phyloP scores from a whole-genome alignment of 2,888 invertebrate genomes.

The Psylliodes chrysocephalus region DNA sequence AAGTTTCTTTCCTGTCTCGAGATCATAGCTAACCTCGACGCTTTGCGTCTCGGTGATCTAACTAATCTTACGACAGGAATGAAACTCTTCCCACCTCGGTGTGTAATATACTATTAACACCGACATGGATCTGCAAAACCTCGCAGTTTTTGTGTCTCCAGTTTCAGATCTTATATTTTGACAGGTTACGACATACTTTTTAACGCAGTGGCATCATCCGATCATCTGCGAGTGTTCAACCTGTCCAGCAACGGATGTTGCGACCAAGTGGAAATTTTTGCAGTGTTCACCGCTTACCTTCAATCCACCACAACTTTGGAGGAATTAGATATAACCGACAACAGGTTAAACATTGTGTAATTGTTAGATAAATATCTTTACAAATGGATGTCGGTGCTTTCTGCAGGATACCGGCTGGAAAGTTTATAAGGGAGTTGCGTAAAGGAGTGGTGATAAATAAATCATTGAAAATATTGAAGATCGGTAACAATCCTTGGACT shows the following conservation, averaged over 20 bases:
- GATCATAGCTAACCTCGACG: no score
- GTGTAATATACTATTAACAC: no score
- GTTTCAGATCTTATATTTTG: conserved; percentile 17
- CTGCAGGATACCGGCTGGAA: conserved; percentile 53
- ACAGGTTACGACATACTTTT: conserved; percentile 60
- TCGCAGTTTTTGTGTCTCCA: no score
- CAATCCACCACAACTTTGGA: conserved; percentile 49
- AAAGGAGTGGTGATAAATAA: conserved; percentile 63
- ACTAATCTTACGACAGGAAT: no score
- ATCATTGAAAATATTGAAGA: conserved; percentile 62
- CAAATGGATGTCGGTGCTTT: no score
- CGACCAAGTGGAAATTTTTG: conserved; percentile 53
- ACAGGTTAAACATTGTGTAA: no score
- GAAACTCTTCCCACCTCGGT: no score
- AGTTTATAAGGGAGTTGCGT: conserved; percentile 58
- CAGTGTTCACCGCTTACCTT: conserved; percentile 21
- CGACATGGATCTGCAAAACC: no score
- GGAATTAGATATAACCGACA: conserved; percentile 60
- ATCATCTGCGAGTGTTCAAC: conserved; percentile 58
- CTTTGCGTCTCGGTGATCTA: no score
- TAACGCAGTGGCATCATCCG: conserved; percentile 58
- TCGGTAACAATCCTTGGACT: conserved; percentile 67
- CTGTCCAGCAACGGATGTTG: conserved; percentile 65
- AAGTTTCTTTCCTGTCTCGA: no score
- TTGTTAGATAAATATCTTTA: no score